Evolutionary conservation across 2,113 vertebrate genomes (phyloP).

Genomic region (Heteronetta atricapilla): DNA sequence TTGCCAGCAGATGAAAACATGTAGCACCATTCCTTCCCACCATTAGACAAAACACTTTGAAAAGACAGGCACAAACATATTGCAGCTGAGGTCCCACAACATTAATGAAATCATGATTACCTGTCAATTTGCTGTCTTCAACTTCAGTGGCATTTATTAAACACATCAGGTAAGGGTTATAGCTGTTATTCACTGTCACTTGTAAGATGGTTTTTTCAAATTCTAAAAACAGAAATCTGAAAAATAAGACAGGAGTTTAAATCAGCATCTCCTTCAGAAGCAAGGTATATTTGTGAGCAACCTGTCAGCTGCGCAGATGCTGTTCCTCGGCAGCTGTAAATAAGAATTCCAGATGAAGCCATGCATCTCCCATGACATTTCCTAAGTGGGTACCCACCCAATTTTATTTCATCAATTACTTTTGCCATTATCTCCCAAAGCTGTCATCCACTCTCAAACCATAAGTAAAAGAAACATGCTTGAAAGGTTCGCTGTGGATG

Average conservation of each 20-base stretch:
- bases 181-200: conserved; percentile 64
- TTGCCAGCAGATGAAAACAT: not conserved
- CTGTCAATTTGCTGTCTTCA: conserved; percentile 65
- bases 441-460: conserved; percentile 6
- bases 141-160: conserved; percentile 66
- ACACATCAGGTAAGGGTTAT: conserved; percentile 73
- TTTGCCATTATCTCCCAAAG: conserved; percentile 13
- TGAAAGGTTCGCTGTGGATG: not conserved
- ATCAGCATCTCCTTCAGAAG: conserved; percentile 10
- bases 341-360: conserved; percentile 14
- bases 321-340: not conserved
- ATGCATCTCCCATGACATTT: not conserved
- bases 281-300: not conserved
- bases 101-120: conserved; percentile 62
- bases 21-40: not conserved
- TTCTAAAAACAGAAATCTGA: conserved; percentile 77
- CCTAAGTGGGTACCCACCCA: not conserved
- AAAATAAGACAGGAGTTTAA: conserved; percentile 47
- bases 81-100: not conserved
- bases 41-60: not conserved
- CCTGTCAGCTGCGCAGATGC: not conserved
- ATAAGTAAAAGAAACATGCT: not conserved
- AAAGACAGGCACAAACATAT: not conserved
- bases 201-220: conserved; percentile 75
- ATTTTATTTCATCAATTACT: not conserved